phyloP scores from a whole-genome alignment of 2,113 vertebrate genomes.

The Tetrax tetrax region DNA sequence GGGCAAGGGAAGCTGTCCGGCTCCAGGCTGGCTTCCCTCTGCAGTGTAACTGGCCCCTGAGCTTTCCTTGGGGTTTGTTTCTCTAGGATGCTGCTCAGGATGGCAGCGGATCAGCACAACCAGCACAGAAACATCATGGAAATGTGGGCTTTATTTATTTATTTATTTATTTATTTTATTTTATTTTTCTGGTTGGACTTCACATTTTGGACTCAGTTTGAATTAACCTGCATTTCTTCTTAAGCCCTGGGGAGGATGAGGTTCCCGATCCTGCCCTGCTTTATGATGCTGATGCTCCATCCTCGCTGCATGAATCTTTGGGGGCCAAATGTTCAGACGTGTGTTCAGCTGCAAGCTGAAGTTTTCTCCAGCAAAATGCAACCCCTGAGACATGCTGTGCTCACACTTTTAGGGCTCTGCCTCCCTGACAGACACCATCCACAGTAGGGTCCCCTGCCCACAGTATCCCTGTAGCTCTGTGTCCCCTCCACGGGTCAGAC shows the following conservation, averaged over 20 bases:
- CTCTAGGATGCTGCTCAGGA: neutral
- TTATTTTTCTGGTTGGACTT: neutral
- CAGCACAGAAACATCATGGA: neutral
- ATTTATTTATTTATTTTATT: too few relatives aligned
- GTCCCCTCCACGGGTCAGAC: accelerated
- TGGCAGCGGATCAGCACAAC: neutral
- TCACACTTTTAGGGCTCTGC: neutral
- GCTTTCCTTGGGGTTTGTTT: neutral
- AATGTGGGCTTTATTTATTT: neutral
- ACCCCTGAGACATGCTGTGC: neutral
- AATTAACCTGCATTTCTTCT: neutral
- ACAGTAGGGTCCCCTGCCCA: accelerated
- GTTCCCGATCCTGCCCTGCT: accelerated
- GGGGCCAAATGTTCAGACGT: accelerated
- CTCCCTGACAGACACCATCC: too few relatives aligned
- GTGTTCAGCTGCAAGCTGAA: neutral
- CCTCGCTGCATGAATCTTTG: neutral
- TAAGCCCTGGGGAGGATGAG: neutral
- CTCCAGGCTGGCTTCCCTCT: neutral
- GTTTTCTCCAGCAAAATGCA: neutral
- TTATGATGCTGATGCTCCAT: neutral
- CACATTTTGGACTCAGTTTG: neutral
- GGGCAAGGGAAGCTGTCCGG: neutral
- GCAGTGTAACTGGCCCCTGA: accelerated
- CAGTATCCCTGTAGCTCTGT: accelerated